These are phyloP conservation scores for Perognathus longimembris DNA, from an alignment of 2,113 vertebrate genomes.

Conservation along the genomic window DNA sequence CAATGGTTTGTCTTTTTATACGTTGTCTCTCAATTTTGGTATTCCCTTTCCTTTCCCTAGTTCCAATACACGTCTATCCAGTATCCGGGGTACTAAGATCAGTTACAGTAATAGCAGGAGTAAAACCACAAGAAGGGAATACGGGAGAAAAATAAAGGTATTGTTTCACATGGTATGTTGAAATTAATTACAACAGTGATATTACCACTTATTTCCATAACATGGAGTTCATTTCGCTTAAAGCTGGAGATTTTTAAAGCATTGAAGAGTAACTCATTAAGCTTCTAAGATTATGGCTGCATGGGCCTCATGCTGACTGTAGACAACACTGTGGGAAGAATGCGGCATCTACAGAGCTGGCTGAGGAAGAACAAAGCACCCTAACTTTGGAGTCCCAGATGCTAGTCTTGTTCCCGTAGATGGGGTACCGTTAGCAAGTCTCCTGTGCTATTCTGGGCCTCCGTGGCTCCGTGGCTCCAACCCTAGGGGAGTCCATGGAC, in stretches of 20 bases:
- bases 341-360: neutral
- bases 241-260: neutral
- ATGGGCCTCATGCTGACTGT: neutral
- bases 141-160: no score
- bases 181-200: no score
- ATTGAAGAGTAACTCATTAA: conserved; percentile 9
- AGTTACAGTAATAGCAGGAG: no score
- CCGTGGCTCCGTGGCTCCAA: neutral
- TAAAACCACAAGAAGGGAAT: no score
- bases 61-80: no score
- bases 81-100: no score
- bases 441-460: neutral
- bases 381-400: neutral
- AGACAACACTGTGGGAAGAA: neutral
- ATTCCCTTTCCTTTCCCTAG: no score
- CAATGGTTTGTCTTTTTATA: no score
- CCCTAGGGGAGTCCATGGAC: neutral
- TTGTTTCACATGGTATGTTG: no score
- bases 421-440: neutral
- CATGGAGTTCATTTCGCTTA: no score
- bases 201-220: no score
- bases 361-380: neutral
- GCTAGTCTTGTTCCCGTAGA: neutral
- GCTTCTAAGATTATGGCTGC: neutral
- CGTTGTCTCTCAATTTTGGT: no score